Base-by-base conservation (phyloP, 2,113 vertebrate genomes). In the Donacobius atricapilla region DNA sequence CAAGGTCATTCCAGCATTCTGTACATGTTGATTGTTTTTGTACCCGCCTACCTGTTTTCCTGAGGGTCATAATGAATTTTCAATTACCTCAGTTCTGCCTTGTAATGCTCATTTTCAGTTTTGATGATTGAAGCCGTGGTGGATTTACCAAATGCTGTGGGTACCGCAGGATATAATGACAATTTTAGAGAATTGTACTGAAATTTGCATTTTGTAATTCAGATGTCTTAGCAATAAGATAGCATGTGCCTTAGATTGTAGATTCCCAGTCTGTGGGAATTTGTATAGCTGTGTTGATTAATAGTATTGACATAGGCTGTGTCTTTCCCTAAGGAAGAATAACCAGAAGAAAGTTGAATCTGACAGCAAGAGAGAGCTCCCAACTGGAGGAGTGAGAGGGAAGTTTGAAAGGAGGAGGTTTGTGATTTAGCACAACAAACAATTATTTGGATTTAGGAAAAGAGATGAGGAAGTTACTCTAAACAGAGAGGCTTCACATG, bases 401-500 rank as follows among this genome's bases (percentile, higher is more conserved):
- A 90, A 64, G 88, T 92, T 92, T 63, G 86, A 54, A 93, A 95
- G 64, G 92, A 95, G 58, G 76, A 75, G 66, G 64, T 88, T 83
- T 89, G 95, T 92, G 89, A 95, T 69, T 89, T 87, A 87, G 60
- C 76, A 44, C 77, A 27, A 93, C 95, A 94, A 18, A 80, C 40
- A 19, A 83, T 94, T 63, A 93, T 96, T 90, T 91, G 96, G 92
- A 95, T 96, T 97, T 95, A 93, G 90, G 95, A 95, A 94, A 93
- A 48, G 88, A 94, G 81, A 90, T 89, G 86, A 92, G 71, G 89
- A 91, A 87, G 93, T 90, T 82, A 57, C 81, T 54, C 79, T 57
- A 53, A 96, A 95, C 96, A 97, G 96, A 97, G 86, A 92, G 96
- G 80, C 91, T 97, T 94, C 94, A 94, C 83, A 28, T 91, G 94